Base-by-base conservation (phyloP, 2,113 vertebrate species). In the Larimichthys polyactis region DNA sequence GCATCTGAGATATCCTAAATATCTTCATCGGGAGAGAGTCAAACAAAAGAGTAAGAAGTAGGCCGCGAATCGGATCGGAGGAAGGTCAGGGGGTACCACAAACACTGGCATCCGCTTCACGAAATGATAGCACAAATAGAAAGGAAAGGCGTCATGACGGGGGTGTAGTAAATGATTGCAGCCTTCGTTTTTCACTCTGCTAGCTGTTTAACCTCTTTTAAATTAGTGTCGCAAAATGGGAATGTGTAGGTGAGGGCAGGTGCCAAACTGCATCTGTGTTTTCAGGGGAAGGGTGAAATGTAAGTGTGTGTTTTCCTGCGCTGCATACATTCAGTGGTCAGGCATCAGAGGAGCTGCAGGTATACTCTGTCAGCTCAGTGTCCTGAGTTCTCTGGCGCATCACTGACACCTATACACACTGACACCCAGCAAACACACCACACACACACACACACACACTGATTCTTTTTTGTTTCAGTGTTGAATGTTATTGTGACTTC, bases 361-460 rank as follows among this genome's bases (percentile, higher is more conserved):
- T 74, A 69, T 70, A 75, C 43, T 82, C 83, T 90, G 82, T 89
- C 88, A 88, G 84, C 70, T 84, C 71, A 22, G 58, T 79, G 74
- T 90, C 85, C 60, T 78, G 59, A 59, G 57, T 66, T 85, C 81
- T 88, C 51, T 82, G 85, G 78, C 74, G 78, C 82, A 66, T 84
- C 84, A 77, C 73, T 79, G 80, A 79, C 75, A 79, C 60, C 40
- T 58, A 64, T n/a, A 69, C 58, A 57, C 78, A 79, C 78, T 76
- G 71, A 87, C 84, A 87, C 60, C 29, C 78, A 54, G 22, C 27
- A 51, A 46, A 49, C 58, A 52, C 72, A 60, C 52, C 58, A 52
- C 72, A 60, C 52, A 78, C 65, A 49, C 44, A 71, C 46, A 51
- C 22, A 65, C 57, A 32, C 14, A 57, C 32, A 43, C 62, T 36